A percentile compares a stretch with the other conserved stretches of the same genome.
Evolutionary conservation across 1,140 invertebrate genomes (phyloP).

Genomic region (Meloidogyne hapla): DNA sequence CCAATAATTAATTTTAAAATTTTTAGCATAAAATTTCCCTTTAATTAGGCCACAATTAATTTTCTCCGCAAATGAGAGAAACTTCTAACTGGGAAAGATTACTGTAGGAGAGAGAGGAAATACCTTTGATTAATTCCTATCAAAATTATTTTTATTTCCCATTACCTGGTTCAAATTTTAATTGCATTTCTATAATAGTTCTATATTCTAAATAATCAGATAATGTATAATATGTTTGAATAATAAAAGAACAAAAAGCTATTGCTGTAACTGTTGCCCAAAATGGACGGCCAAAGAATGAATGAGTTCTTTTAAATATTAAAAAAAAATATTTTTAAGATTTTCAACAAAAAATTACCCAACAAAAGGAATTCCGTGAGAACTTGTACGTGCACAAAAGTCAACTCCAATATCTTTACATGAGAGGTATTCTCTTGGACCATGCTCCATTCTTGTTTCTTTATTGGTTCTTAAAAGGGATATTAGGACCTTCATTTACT

Average conservation of each 20-base stretch:
- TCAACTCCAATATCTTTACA: conserved; percentile 54
- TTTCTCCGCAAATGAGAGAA: too few species aligned
- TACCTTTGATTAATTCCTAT: too few species aligned
- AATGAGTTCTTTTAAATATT: conserved; percentile 50
- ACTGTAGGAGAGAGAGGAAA: too few species aligned
- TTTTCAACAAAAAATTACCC: conserved; percentile 41
- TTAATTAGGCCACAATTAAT: too few species aligned
- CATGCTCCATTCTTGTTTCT: conserved; percentile 36
- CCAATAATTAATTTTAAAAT: too few species aligned
- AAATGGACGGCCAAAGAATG: conserved; percentile 59
- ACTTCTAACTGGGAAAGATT: too few species aligned
- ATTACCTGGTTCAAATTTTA: conserved; percentile 62
- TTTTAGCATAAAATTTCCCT: too few species aligned
- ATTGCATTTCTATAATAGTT: conserved; percentile 64
- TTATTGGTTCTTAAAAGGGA: conserved; percentile 17
- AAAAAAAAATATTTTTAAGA: conserved; percentile 12
- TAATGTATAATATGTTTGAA: conserved; percentile 62
- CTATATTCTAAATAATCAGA: conserved; percentile 60
- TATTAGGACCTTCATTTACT: too few species aligned
- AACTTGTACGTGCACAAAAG: conserved; percentile 61
- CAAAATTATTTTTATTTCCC: neutral
- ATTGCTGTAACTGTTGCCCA: conserved; percentile 54
- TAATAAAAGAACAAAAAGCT: conserved; percentile 50
- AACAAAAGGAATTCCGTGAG: conserved; percentile 63
- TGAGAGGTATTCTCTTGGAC: conserved; percentile 49